Conservation (phyloP, 2,797 vertebrate species). For the Sphenodon punctatus region DNA sequence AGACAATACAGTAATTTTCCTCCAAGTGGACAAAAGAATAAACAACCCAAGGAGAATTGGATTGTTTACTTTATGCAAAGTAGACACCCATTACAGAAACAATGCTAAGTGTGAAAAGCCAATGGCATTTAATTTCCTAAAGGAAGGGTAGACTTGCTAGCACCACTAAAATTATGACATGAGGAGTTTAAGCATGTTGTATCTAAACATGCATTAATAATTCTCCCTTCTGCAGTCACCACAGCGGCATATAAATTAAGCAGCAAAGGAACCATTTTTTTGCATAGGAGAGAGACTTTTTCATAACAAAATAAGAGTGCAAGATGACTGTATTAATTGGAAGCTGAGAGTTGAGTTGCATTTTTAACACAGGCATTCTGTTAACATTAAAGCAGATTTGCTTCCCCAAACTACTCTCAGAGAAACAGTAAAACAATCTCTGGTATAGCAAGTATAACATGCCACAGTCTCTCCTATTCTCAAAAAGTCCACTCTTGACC, state of each 20-base stretch:
- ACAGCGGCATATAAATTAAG: neutral
- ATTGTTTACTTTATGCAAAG: neutral
- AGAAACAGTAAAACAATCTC: neutral
- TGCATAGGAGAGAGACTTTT: conserved; percentile 5
- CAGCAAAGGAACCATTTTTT: neutral
- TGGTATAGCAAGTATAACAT: neutral
- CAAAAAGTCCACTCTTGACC: too few species aligned
- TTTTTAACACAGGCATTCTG: neutral
- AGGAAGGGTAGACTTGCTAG: conserved; percentile 43
- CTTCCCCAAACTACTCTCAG: neutral
- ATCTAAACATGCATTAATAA: conserved; percentile 67
- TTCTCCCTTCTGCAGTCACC: conserved; percentile 20
- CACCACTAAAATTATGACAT: conserved; percentile 48
- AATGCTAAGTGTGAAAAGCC: conserved; percentile 62
- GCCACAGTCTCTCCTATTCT: too few species aligned
- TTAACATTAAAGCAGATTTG: neutral
- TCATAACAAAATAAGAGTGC: conserved; percentile 11
- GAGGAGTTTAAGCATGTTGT: conserved; percentile 44
- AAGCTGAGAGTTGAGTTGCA: neutral
- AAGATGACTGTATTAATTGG: conserved; percentile 22
- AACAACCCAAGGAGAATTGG: neutral
- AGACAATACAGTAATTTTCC: neutral
- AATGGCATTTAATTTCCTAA: conserved; percentile 53
- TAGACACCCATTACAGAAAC: conserved; percentile 14
- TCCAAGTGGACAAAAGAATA: neutral